Conservation (phyloP, 2,888 invertebrate species). For the Drosophila affinis region DNA sequence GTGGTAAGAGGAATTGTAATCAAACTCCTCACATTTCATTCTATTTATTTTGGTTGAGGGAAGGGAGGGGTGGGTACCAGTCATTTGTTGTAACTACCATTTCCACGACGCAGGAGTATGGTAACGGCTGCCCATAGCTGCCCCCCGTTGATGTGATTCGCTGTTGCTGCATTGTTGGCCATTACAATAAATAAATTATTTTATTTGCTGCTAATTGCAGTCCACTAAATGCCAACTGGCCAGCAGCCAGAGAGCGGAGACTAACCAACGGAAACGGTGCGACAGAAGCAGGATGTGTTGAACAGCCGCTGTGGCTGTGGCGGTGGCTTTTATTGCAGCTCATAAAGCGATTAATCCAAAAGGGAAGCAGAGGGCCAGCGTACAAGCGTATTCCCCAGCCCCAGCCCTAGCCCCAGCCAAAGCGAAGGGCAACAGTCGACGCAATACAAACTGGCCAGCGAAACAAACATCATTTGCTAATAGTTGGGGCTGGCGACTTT, state of each 20-base stretch:
- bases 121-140: conserved; percentile 11
- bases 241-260: neutral
- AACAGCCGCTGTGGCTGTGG: conserved; percentile 39
- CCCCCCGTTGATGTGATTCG: conserved; percentile 1
- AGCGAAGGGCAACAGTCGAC: conserved; percentile 6
- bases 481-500: conserved; percentile 65
- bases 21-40: no score
- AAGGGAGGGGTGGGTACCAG: neutral
- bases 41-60: neutral
- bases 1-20: no score
- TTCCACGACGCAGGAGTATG: neutral
- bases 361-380: neutral
- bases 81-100: conserved; percentile 32
- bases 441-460: conserved; percentile 55
- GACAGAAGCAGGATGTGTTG: conserved; percentile 23
- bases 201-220: conserved; percentile 80
- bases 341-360: conserved; percentile 76
- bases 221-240: conserved; percentile 57
- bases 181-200: conserved; percentile 79
- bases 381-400: no score
- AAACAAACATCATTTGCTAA: conserved; percentile 48
- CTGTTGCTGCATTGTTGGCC: conserved; percentile 54
- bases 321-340: conserved; percentile 74
- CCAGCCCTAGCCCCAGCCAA: conserved; percentile 1
- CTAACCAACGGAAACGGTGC: conserved; percentile 16